Conservation (phyloP, 2,888 invertebrate genomes). For the Lasioglossum malachurum region DNA sequence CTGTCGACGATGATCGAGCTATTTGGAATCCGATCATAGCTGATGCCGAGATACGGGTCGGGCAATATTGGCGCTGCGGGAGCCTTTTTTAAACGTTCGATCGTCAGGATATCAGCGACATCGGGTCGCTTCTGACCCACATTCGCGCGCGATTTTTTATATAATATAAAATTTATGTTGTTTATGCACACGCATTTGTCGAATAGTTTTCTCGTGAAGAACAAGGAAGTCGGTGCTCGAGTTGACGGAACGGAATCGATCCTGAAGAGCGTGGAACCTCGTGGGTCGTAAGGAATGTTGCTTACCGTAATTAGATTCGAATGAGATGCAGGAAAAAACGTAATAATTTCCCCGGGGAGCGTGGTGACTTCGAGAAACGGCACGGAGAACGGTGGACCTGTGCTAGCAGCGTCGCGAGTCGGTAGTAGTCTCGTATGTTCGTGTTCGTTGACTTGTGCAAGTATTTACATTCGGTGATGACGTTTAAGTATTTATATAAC, state of each 20-base stretch:
- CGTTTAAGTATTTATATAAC: not conserved
- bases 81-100: not conserved
- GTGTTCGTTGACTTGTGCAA: not conserved
- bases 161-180: not conserved
- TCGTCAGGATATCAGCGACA: not conserved
- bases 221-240: not conserved
- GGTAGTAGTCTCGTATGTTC: not conserved
- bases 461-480: not conserved
- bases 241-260: not conserved
- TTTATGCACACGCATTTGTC: not conserved
- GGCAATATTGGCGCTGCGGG: not conserved
- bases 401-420: not conserved
- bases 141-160: not conserved
- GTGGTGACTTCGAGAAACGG: slow-evolving; percentile 11
- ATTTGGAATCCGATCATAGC: not conserved
- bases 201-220: slow-evolving; percentile 28
- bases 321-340: slow-evolving; percentile 16
- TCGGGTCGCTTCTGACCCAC: not conserved
- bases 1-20: slow-evolving; percentile 15
- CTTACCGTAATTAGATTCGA: slow-evolving; percentile 37
- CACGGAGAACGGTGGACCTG: not conserved
- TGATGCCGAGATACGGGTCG: slow-evolving; percentile 2
- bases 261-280: not conserved
- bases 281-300: not conserved
- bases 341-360: slow-evolving; percentile 15